Percentiles rank a stretch among this genome's conserved stretches.
Conservation (phyloP, 2,113 vertebrate genomes). For the Psittacula cyanocephala region DNA sequence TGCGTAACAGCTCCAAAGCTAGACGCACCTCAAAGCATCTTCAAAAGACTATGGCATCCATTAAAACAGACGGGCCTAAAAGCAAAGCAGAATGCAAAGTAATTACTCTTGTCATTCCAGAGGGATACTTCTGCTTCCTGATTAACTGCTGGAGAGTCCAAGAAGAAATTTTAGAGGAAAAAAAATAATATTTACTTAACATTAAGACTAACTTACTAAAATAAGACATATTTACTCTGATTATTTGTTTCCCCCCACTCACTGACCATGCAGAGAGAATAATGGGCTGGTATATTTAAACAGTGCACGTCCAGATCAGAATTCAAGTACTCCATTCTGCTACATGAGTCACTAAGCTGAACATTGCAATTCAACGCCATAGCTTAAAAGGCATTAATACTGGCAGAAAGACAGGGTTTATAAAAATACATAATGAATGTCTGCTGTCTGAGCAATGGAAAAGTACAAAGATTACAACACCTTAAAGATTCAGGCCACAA, state of each 20-base stretch:
- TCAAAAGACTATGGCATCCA: not conserved
- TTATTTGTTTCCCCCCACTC: not conserved
- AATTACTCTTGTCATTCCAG: not conserved
- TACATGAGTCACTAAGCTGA: not conserved
- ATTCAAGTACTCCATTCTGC: not conserved
- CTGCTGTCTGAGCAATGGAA: not conserved
- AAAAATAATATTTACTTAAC: not conserved
- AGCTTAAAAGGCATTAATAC: not conserved
- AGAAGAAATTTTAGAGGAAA: not conserved
- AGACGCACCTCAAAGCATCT: conserved; percentile 8
- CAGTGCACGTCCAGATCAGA: not conserved
- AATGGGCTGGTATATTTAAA: not conserved
- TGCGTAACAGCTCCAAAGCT: not conserved
- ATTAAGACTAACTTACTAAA: not conserved
- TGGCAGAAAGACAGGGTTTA: not conserved
- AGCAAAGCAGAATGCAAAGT: conserved; percentile 6
- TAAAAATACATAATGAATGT: not conserved
- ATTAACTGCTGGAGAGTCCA: not conserved
- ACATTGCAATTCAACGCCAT: not conserved
- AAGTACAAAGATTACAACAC: not conserved
- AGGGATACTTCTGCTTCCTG: not conserved
- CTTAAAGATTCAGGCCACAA: conserved; percentile 10
- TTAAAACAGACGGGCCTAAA: not conserved
- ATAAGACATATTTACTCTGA: not conserved
- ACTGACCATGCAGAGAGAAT: not conserved